phyloP scores from a whole-genome alignment of 2,888 invertebrate genomes.

The Onthophagus sagittarius region DNA sequence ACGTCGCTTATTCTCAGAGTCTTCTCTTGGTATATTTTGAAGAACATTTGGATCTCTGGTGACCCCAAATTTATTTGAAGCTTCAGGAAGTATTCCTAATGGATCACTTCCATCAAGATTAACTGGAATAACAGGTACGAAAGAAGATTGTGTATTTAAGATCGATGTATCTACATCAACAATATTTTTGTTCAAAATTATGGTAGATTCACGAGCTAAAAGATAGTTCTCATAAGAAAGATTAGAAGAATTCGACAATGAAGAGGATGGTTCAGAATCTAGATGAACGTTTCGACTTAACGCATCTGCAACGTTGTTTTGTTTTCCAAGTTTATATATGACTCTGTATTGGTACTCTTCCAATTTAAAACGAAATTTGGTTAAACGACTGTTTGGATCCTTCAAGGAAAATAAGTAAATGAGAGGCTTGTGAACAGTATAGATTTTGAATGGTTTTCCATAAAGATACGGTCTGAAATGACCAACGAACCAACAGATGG shows the following conservation, averaged over 20 bases:
- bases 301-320: not conserved
- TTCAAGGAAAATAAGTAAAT: slow-evolving; percentile 2
- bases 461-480: slow-evolving; percentile 3
- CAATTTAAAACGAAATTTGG: not conserved
- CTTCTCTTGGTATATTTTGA: no score
- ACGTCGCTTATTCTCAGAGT: no score
- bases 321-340: not conserved
- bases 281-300: not conserved
- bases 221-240: no score
- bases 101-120: not conserved
- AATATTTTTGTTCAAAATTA: not conserved
- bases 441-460: not conserved
- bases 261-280: no score
- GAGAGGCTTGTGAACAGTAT: not conserved
- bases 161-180: not conserved
- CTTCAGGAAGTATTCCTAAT: not conserved
- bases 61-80: not conserved
- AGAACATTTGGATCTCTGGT: not conserved
- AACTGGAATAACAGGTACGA: not conserved
- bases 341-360: not conserved
- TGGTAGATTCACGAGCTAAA: no score
- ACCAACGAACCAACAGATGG: not conserved
- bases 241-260: no score
- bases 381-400: slow-evolving; percentile 3
- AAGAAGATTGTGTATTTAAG: not conserved